Conservation (phyloP, 1,140 invertebrate species). For the Carposina sasakii region DNA sequence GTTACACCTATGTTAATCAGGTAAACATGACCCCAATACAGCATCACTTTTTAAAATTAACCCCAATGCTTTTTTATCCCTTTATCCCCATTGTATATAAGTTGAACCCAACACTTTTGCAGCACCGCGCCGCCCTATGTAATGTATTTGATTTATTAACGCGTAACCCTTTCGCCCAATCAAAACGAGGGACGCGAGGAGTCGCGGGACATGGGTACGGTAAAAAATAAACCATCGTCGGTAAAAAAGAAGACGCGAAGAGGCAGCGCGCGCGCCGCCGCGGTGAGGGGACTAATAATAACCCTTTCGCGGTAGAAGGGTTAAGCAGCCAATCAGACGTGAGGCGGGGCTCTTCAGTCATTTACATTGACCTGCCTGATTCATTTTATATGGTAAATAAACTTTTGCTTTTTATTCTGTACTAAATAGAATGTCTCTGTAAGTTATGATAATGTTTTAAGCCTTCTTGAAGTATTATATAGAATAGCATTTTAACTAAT, state of each 20-base stretch:
- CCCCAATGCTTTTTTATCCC: too few relatives aligned
- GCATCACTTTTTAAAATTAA: too few relatives aligned
- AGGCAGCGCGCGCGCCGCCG: conserved; percentile 45
- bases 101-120: conserved; percentile 51
- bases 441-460: too few relatives aligned
- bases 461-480: too few relatives aligned
- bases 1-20: too few relatives aligned
- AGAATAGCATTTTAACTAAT: too few relatives aligned
- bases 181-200: conserved; percentile 35
- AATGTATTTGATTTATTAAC: conserved; percentile 46
- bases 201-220: conserved; percentile 18
- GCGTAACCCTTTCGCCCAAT: conserved; percentile 66
- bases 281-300: conserved; percentile 56
- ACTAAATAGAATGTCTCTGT: too few relatives aligned
- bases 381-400: neutral
- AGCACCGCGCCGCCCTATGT: conserved; percentile 38
- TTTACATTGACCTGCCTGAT: conserved; percentile 19
- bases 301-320: conserved; percentile 62
- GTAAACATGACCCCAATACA: too few relatives aligned
- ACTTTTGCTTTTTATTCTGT: too few relatives aligned
- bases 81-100: too few relatives aligned
- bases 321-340: conserved; percentile 52
- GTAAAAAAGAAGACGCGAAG: conserved; percentile 57
- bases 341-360: conserved; percentile 43
- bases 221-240: conserved; percentile 46